Base-by-base conservation (phyloP, 2,797 vertebrate genomes). In the Parotocinclus haroldoi region DNA sequence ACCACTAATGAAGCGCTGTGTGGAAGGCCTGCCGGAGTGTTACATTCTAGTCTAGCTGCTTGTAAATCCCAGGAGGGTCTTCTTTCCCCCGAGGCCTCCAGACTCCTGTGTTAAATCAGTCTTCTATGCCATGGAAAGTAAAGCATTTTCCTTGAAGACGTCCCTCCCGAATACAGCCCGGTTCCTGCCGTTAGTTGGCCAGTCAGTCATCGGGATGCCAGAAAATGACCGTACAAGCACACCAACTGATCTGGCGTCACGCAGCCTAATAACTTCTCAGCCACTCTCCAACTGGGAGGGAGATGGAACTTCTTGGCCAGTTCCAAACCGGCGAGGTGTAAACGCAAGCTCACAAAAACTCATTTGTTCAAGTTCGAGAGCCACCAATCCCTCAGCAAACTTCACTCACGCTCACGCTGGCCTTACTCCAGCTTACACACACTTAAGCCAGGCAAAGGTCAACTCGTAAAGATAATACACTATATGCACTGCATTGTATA, bases 51-150 rank as follows among this genome's bases (percentile, higher is more conserved):
- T 49, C 16, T 54, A 38, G 56, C 36, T 10, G 60, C n/a, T 58
- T 58, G 63, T 51, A 59, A 68, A 79, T 66, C 76, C 19, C 66
- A 66, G 44, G 58, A 76, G 61, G 42, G 37, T 70, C 27, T 65
- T 68, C 76, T 60, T n/a, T n/a, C 13, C 11, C 48, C 54, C 58
- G 75, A 50, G n/a, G 66, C 54, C 58, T 69, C 68, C 63, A 74
- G 63, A 63, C 42, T 37, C 63, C 39, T 68, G 39, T 77, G 58
- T 60, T 48, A 48, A 67, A 27, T 52, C 46, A 64, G 13, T 52
- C 12, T 50, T 39, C 62, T 77, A 80, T 80, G 74, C 59, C 77
- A 75, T 79, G 81, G 83, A 87, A 86, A 82, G 66, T 68, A 64
- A 76, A 78, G 79, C 69, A 18, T 81, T 84, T 80, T 80, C 81